Conservation (phyloP, 2,797 vertebrate genomes). For the Hippopotamyrus pictus region DNA sequence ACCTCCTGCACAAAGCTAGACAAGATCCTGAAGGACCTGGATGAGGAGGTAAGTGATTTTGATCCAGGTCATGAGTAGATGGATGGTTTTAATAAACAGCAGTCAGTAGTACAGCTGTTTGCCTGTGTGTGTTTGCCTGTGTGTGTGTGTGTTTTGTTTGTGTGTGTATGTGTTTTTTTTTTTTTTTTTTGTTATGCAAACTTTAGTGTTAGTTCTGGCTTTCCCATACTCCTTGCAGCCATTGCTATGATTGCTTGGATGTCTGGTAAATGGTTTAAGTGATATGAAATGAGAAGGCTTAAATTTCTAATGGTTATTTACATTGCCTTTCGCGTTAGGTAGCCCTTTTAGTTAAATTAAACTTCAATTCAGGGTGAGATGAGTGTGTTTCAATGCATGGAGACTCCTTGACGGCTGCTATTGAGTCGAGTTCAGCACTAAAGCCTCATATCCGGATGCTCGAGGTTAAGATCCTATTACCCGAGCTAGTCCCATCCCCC, state of each 20-base stretch:
- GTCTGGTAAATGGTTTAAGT: neutral
- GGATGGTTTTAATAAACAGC: neutral
- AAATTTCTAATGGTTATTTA: neutral
- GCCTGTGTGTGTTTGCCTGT: neutral
- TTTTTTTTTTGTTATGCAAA: neutral
- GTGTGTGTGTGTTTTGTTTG: neutral
- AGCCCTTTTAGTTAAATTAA: neutral
- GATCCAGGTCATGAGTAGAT: neutral
- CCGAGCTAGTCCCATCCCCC: neutral
- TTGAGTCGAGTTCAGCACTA: neutral
- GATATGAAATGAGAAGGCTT: neutral
- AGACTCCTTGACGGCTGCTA: neutral
- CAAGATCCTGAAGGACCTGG: conserved; percentile 94
- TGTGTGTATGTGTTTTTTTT: no score
- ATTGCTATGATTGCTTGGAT: neutral
- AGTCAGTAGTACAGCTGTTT: neutral
- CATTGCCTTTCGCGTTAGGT: neutral
- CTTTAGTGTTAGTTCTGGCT: neutral
- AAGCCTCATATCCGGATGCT: neutral
- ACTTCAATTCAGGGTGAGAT: neutral
- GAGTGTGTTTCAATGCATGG: neutral
- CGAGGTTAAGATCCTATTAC: neutral
- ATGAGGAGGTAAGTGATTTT: conserved; percentile 83
- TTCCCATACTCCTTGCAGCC: neutral
- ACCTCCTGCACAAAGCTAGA: conserved; percentile 87